Conservation (phyloP, 2,113 vertebrate species). For the Acrocephalus arundinaceus region DNA sequence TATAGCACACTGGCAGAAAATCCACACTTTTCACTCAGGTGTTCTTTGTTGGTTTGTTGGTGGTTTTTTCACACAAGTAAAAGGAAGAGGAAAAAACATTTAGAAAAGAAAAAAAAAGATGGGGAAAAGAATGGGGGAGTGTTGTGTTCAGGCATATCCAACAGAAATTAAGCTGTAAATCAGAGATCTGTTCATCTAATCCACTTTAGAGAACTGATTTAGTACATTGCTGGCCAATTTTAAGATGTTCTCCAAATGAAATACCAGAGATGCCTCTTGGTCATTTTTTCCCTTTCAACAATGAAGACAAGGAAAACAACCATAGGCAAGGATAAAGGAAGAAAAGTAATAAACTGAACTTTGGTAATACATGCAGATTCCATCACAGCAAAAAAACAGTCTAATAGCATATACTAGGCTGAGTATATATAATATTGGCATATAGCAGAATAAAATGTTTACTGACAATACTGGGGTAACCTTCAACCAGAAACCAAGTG, state of each 20-base stretch:
- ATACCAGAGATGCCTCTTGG: not conserved
- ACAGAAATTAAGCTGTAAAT: not conserved
- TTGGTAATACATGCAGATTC: not conserved
- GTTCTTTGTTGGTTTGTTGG: not conserved
- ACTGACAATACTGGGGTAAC: not conserved
- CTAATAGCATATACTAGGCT: not conserved
- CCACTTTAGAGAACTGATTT: not conserved
- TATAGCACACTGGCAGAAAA: not conserved
- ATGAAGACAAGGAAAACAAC: not conserved
- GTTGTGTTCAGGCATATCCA: not conserved
- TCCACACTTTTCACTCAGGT: not conserved
- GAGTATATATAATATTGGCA: not conserved
- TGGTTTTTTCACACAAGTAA: not conserved
- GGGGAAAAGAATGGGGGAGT: accelerated
- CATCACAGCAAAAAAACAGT: not conserved
- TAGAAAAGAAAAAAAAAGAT: not conserved
- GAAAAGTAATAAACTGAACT: not conserved
- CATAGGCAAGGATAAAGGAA: not conserved
- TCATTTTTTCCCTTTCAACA: not conserved
- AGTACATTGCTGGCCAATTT: not conserved
- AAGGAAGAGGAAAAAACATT: not conserved
- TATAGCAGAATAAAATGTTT: not conserved
- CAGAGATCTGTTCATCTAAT: not conserved
- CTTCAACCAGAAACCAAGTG: not conserved
- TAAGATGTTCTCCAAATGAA: not conserved